Evolutionary conservation across 1,140 invertebrate species (phyloP).

Genomic region (Nephila pilipes): DNA sequence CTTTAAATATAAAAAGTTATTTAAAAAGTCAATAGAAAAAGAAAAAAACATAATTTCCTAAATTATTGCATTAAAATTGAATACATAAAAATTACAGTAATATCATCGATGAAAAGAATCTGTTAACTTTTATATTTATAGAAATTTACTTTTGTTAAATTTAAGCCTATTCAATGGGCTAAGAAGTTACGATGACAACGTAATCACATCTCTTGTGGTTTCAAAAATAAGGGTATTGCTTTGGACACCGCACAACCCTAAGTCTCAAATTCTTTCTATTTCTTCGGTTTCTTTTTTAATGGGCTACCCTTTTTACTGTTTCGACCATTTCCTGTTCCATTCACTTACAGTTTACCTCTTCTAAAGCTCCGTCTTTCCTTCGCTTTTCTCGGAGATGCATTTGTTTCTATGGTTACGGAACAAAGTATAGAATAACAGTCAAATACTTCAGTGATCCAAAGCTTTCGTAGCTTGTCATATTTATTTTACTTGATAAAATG

Average conservation of each 20-base stretch:
- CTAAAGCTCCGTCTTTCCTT: neutral
- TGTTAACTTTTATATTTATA: too few species aligned
- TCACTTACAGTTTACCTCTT: neutral
- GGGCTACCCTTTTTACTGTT: constrained; percentile 10
- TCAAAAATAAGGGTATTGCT: neutral
- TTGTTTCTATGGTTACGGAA: constrained; percentile 46
- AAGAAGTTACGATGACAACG: too few species aligned
- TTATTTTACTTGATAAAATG: constrained; percentile 11
- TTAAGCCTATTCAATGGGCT: too few species aligned
- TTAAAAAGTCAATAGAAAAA: too few species aligned
- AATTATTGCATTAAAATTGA: too few species aligned
- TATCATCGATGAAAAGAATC: too few species aligned
- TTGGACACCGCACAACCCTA: neutral
- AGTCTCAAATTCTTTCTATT: constrained; percentile 2
- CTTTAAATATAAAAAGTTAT: too few species aligned
- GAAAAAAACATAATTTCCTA: too few species aligned
- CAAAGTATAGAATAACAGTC: constrained; percentile 51
- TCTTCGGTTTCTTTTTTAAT: neutral
- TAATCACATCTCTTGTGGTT: neutral
- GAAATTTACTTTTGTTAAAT: too few species aligned
- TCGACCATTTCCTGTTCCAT: constrained; percentile 29
- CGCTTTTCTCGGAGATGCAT: neutral
- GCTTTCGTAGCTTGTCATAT: neutral
- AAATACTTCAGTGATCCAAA: neutral
- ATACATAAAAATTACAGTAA: too few species aligned